Conservation (phyloP, 2,888 invertebrate species). For the Lasioglossum leucozonium region DNA sequence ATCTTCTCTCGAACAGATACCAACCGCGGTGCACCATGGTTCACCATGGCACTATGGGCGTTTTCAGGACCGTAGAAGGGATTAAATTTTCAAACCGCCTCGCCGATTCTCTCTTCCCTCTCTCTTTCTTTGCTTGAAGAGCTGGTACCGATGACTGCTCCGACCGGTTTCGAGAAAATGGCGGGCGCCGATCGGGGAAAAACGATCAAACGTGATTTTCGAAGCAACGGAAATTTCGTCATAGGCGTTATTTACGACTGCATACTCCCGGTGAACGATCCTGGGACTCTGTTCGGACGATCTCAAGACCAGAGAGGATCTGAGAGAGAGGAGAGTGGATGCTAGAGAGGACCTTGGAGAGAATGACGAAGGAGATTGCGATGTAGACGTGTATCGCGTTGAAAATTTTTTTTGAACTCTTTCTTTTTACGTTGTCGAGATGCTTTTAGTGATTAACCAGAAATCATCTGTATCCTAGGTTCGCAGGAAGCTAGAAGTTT, state of each 20-base stretch:
- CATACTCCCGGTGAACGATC: background rate
- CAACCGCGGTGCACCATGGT: constrained; percentile 61
- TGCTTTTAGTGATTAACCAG: background rate
- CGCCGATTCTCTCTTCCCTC: constrained; percentile 40
- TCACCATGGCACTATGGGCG: constrained; percentile 67
- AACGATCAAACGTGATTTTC: constrained; percentile 20
- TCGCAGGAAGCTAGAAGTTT: background rate
- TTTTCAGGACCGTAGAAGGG: constrained; percentile 68
- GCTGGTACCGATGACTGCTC: background rate
- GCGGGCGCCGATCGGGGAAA: constrained; percentile 23
- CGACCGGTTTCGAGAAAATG: constrained; percentile 50
- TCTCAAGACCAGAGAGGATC: background rate
- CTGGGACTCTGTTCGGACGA: background rate
- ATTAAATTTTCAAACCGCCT: constrained; percentile 61
- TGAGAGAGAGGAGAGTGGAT: no score
- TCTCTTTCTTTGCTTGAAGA: background rate
- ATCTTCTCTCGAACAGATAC: constrained; percentile 72
- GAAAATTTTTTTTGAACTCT: background rate
- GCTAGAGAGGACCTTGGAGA: background rate
- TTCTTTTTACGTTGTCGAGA: background rate
- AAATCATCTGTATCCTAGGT: background rate
- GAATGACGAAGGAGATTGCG: no score
- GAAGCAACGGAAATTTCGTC: background rate
- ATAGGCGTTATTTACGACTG: constrained; percentile 19
- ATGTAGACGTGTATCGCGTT: background rate